These are phyloP conservation scores for Hyles vespertilio DNA, from an alignment of 1,140 invertebrate species.

Conservation along the genomic window DNA sequence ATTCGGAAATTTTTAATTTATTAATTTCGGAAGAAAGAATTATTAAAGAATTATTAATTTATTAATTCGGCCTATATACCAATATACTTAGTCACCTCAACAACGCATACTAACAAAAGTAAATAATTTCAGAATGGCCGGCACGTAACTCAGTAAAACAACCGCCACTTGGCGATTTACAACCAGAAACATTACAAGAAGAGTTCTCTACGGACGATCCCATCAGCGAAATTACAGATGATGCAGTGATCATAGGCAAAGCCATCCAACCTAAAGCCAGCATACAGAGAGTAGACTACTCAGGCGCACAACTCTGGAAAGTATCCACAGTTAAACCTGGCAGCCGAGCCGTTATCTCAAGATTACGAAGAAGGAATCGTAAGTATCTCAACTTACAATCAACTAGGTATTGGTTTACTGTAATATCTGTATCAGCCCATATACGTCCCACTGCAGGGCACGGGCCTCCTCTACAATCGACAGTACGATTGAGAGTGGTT, in stretches of 20 bases:
- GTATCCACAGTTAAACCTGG: conserved; percentile 62
- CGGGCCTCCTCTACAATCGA: too few species aligned
- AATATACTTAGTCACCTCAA: background rate
- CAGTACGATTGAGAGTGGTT: too few species aligned
- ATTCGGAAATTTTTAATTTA: too few species aligned
- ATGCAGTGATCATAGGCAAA: conserved; percentile 15
- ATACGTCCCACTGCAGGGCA: too few species aligned
- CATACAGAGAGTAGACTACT: conserved; percentile 67
- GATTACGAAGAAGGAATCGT: conserved; percentile 56
- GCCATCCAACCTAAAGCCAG: conserved; percentile 27
- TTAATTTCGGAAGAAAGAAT: too few species aligned
- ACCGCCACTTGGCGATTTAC: conserved; percentile 25
- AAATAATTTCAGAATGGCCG: conserved; percentile 51
- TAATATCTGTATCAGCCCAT: too few species aligned
- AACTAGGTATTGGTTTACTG: background rate
- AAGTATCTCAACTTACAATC: conserved; percentile 21
- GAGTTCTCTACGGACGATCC: conserved; percentile 15
- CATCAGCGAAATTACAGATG: conserved; percentile 16
- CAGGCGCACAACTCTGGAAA: conserved; percentile 77
- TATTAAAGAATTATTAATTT: too few species aligned
- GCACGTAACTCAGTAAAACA: conserved; percentile 47
- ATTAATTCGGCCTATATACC: too few species aligned
- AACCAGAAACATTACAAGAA: conserved; percentile 17
- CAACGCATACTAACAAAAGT: conserved; percentile 6
- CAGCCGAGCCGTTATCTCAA: conserved; percentile 44